These are phyloP conservation scores for Leucophenga maculata DNA, from an alignment of 2,888 invertebrate species.

Conservation along the genomic window DNA sequence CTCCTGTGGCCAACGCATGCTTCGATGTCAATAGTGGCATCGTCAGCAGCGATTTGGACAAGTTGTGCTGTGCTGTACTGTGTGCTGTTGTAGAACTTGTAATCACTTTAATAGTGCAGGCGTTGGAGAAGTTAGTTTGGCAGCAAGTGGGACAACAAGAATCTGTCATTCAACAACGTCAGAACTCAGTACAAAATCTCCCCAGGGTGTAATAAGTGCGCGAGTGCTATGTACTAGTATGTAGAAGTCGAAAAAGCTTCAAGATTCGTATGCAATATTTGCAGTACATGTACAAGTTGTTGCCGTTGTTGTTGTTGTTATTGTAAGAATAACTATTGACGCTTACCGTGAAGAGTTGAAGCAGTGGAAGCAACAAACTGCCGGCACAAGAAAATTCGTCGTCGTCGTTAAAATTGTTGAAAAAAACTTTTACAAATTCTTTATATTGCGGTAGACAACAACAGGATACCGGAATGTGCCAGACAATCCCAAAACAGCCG, in stretches of 20 bases:
- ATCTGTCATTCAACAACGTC: background rate
- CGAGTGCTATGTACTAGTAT: background rate
- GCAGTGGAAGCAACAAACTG: constrained; percentile 51
- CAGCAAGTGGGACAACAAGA: background rate
- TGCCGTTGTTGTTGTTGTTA: constrained; percentile 5
- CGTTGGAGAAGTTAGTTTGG: background rate
- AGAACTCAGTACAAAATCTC: constrained; percentile 13
- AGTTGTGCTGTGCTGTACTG: constrained; percentile 10
- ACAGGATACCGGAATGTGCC: constrained; percentile 52
- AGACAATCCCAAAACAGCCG: constrained; percentile 53
- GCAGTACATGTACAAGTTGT: background rate
- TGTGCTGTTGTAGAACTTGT: constrained; percentile 44
- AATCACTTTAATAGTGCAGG: constrained; percentile 60
- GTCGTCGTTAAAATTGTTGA: constrained; percentile 56
- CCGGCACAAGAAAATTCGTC: constrained; percentile 53
- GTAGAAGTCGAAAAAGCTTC: background rate
- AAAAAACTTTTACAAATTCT: constrained; percentile 60
- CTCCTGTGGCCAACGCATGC: constrained; percentile 21
- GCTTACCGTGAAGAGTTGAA: constrained; percentile 47
- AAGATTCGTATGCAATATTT: background rate
- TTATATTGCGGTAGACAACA: constrained; percentile 49
- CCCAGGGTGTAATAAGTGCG: constrained; percentile 47
- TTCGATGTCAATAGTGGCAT: constrained; percentile 20
- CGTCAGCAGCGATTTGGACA: constrained; percentile 30
- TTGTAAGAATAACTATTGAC: constrained; percentile 58